A percentile compares a stretch with the other conserved stretches of the same genome.
Conservation (phyloP, 2,888 invertebrate species). For the Drosophila sordidula region DNA sequence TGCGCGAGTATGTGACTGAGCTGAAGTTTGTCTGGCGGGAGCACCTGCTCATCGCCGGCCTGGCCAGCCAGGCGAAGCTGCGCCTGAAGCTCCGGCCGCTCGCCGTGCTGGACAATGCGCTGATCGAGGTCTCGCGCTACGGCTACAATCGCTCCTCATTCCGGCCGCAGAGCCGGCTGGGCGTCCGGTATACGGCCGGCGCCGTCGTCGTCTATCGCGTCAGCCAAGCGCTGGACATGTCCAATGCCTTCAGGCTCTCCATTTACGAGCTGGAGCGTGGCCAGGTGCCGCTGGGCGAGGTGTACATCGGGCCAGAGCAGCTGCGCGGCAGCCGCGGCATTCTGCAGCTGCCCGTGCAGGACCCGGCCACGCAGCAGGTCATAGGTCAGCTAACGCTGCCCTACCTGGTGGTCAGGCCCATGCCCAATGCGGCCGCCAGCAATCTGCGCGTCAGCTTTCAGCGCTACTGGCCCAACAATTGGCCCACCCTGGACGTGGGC, state of each 20-base stretch:
- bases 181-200: conserved; percentile 63
- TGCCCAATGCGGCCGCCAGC: conserved; percentile 85
- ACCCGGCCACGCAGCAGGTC: conserved; percentile 89
- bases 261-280: conserved; percentile 45
- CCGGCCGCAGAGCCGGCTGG: conserved; percentile 52
- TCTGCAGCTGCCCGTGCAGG: conserved; percentile 88
- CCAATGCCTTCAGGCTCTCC: conserved; percentile 64
- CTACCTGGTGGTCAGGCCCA: conserved; percentile 85
- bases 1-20: conserved; percentile 90
- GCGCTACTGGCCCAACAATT: conserved; percentile 93
- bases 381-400: conserved; percentile 90
- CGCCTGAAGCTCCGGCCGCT: conserved; percentile 36
- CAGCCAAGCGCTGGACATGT: conserved; percentile 56
- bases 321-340: conserved; percentile 90
- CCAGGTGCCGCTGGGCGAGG: conserved; percentile 88
- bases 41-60: conserved; percentile 88
- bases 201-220: conserved; percentile 75
- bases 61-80: conserved; percentile 10
- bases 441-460: conserved; percentile 92
- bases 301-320: conserved; percentile 92
- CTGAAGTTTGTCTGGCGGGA: conserved; percentile 91
- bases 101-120: conserved; percentile 54
- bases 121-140: conserved; percentile 72
- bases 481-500: conserved; percentile 96
- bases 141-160: conserved; percentile 69